Percentiles rank a stretch among this genome's conserved stretches.
These are phyloP conservation scores for Brachionichthys hirsutus DNA, from an alignment of 2,113 vertebrate genomes.

Conservation along the genomic window DNA sequence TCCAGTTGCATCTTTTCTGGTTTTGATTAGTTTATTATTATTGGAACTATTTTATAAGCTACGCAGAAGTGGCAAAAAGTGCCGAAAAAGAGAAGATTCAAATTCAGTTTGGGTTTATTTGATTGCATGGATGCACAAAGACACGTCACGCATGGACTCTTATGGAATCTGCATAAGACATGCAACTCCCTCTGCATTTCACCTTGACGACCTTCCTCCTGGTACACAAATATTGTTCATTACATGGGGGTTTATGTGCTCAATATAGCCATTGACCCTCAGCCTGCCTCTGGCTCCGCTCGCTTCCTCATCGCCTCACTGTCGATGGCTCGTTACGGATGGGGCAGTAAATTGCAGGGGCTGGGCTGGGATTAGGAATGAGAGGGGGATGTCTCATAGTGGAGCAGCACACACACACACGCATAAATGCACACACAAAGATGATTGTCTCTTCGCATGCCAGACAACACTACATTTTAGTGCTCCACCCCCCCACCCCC, in stretches of 20 bases:
- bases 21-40: slow-evolving; percentile 46
- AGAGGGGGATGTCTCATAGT: slow-evolving; percentile 50
- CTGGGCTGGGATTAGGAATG: slow-evolving; percentile 62
- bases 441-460: slow-evolving; percentile 62
- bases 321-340: slow-evolving; percentile 67
- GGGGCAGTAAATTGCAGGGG: slow-evolving; percentile 70
- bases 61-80: slow-evolving; percentile 1
- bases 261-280: slow-evolving; percentile 71
- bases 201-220: slow-evolving; percentile 64
- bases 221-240: slow-evolving; percentile 77
- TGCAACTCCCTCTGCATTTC: slow-evolving; percentile 52
- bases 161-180: slow-evolving; percentile 39
- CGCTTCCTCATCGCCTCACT: slow-evolving; percentile 54
- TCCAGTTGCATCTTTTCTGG: slow-evolving; percentile 34
- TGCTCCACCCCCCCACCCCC: slow-evolving; percentile 38
- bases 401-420: slow-evolving; percentile 12
- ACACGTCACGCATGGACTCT: slow-evolving; percentile 3
- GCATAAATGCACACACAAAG: slow-evolving; percentile 25
- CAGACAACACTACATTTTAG: slow-evolving; percentile 58
- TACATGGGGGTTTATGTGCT: slow-evolving; percentile 75
- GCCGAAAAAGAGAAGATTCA: not conserved
- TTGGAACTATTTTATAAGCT: slow-evolving; percentile 24
- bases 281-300: slow-evolving; percentile 49
- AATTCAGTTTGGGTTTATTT: not conserved
- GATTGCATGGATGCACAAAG: not conserved